These are phyloP conservation scores for Anoplopoma fimbria DNA, from an alignment of 2,113 vertebrate genomes.

Conservation along the genomic window DNA sequence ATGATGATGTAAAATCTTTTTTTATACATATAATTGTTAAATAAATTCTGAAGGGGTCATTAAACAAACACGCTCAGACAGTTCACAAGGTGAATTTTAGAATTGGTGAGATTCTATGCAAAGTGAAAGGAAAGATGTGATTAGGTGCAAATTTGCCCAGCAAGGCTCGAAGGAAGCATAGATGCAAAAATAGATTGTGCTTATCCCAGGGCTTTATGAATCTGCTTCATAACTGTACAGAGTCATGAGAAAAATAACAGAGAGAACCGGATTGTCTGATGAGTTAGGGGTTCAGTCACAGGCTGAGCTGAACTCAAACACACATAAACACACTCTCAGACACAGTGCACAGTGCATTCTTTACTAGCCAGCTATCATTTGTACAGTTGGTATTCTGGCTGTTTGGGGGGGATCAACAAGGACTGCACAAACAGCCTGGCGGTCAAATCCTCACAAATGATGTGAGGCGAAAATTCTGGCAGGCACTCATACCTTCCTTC, in stretches of 20 bases:
- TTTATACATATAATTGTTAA: neutral
- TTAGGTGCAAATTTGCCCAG: neutral
- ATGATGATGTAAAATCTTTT: neutral
- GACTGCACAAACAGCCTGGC: neutral
- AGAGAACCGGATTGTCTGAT: neutral
- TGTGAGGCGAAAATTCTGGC: neutral
- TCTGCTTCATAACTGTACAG: neutral
- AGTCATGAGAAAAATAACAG: neutral
- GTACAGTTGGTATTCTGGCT: neutral
- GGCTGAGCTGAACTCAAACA: neutral
- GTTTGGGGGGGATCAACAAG: neutral
- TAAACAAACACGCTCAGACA: neutral
- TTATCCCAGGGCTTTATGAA: neutral
- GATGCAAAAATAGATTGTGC: neutral
- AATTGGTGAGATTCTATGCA: neutral
- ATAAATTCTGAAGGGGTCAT: neutral
- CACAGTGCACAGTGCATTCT: neutral
- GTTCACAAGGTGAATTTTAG: neutral
- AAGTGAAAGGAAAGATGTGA: neutral
- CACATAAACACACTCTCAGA: neutral
- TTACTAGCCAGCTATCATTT: neutral
- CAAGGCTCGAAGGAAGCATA: neutral
- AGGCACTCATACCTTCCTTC: neutral
- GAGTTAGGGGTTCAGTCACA: neutral
- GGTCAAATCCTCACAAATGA: neutral